Evolutionary conservation across 1,140 invertebrate genomes (phyloP).

Genomic region (Macrosteles quadrilineatus): DNA sequence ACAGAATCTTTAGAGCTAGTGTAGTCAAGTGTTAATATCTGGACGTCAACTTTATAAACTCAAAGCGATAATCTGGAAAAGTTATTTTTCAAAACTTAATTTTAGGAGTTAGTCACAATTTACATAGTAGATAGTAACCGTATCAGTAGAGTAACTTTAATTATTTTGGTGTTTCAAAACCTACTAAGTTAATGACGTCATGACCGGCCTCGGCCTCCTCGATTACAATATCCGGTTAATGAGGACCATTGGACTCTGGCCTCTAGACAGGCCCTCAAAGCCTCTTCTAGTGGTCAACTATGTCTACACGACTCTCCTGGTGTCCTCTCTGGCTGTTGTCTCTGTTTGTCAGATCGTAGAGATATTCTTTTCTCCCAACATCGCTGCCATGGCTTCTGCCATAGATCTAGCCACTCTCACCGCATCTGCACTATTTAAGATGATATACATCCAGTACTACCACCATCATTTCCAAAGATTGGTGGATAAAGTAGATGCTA

Average conservation of each 20-base stretch:
- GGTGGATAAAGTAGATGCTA: not conserved
- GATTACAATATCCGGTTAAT: not conserved
- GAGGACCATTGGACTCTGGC: conserved; percentile 8
- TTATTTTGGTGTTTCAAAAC: too few relatives aligned
- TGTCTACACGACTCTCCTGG: not conserved
- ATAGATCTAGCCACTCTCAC: not conserved
- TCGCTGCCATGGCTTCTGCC: not conserved
- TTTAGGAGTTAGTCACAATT: too few relatives aligned
- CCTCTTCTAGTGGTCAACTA: not conserved
- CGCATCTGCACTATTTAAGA: not conserved
- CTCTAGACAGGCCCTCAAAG: not conserved
- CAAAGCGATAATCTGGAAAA: too few relatives aligned
- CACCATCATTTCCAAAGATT: not conserved
- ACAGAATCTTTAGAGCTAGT: too few relatives aligned
- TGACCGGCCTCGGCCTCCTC: not conserved
- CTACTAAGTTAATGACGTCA: too few relatives aligned
- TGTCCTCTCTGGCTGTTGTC: not conserved
- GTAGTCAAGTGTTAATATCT: too few relatives aligned
- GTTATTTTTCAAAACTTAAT: too few relatives aligned
- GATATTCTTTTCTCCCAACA: not conserved
- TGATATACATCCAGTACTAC: not conserved
- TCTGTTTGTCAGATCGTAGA: not conserved
- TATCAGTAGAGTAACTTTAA: too few relatives aligned
- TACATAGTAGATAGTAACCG: too few relatives aligned
- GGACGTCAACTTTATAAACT: too few relatives aligned